Evolutionary conservation across 2,797 vertebrate genomes (phyloP).

Genomic region (Pyrrhura leucotis): DNA sequence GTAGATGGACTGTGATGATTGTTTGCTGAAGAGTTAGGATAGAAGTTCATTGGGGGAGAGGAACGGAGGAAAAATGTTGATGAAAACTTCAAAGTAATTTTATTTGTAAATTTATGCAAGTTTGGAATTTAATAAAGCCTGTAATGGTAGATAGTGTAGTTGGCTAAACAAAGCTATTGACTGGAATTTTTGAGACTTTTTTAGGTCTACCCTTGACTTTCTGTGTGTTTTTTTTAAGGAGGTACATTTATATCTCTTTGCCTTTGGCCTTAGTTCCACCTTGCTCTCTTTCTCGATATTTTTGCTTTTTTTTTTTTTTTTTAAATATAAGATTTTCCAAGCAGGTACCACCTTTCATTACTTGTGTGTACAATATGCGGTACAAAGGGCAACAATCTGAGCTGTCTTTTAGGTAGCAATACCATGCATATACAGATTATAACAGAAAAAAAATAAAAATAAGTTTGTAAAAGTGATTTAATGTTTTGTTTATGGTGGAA

Average conservation of each 20-base stretch:
- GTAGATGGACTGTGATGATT: neutral
- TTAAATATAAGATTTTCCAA: neutral
- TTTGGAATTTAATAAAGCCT: neutral
- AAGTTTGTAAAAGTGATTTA: neutral
- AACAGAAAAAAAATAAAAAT: neutral
- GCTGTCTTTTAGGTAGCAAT: neutral
- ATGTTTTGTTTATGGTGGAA: rapidly evolving
- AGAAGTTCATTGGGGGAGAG: neutral
- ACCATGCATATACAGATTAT: neutral
- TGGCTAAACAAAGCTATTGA: neutral
- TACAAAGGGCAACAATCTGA: neutral
- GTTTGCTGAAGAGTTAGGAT: neutral
- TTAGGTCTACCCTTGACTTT: neutral
- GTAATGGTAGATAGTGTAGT: neutral
- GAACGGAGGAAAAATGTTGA: neutral
- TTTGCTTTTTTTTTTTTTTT: neutral
- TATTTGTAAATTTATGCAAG: neutral
- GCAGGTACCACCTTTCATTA: neutral
- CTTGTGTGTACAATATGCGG: neutral
- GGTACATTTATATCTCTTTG: rapidly evolving
- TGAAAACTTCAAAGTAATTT: neutral
- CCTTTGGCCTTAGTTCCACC: neutral
- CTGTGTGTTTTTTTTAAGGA: neutral
- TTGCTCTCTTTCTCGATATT: neutral
- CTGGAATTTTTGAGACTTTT: neutral